Evolutionary conservation across 2,888 invertebrate species (phyloP), one percentile per base, ranked within the genome.

Genomic region (Ametastegia equiseti): DNA sequence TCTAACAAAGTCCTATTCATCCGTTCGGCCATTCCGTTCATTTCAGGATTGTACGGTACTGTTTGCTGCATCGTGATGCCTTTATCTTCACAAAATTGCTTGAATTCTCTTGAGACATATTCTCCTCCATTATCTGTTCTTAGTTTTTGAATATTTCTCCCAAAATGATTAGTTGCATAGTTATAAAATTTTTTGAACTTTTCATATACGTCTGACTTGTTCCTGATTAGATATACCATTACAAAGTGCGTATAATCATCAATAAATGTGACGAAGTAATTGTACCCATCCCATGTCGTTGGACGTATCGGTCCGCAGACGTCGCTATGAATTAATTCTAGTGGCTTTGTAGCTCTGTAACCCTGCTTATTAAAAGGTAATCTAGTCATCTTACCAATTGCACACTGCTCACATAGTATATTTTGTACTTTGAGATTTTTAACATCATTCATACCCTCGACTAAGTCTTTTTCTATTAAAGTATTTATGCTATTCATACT

Each of bases 181-280:
- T 47, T 19, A 39, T 45, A 73, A 63, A 77, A 81, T n/a, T 80
- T 71, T 50, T 81, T 82, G 69, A 83, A 80, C 23, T 82, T 9
- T 39, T 79, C 60, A 67, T 80, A 82, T 15, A 82, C 82, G 42
- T 83, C 83, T 65, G 75, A 65, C 63, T 82, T 84, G 15, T 39
- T 15, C 15, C 73, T 57, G 42, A 83, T 69, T 7, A 83, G 45
- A 80, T 83, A 83, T 7, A 81, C 30, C 19, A 65, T 39, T 23
- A 69, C 50, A 54, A 82, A 83, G 36, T 84, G 82, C 7, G 83
- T 80, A 80, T 67, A 84, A 65, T 84, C 83, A 75, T 84, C 82
- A 19, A 84, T 80, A 54, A 84, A 81, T 36, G 82, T 81, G 23
- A 82, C 50, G 50, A 83, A 83, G 67, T 83, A 84, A 57, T 81